Conservation (phyloP, 2,113 vertebrate species). For the Myiopsitta monachus region DNA sequence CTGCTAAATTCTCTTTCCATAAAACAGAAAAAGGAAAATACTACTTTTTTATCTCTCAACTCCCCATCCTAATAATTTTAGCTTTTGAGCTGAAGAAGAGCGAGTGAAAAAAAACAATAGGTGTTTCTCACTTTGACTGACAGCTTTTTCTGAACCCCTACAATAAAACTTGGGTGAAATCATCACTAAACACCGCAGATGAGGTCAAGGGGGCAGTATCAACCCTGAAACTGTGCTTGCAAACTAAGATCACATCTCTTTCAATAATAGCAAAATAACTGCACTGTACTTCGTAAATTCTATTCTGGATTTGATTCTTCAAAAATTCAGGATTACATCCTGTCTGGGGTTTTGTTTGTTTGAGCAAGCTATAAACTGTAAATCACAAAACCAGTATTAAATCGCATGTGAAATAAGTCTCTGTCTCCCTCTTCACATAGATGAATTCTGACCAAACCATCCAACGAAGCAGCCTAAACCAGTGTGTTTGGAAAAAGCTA, state of each 20-base stretch:
- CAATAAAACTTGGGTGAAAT: not conserved
- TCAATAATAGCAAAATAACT: not conserved
- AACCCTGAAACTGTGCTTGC: not conserved
- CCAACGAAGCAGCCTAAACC: not conserved
- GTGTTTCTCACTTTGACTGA: not conserved
- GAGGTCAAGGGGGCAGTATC: not conserved
- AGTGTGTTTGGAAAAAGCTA: not conserved
- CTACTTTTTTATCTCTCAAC: not conserved
- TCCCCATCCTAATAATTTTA: not conserved
- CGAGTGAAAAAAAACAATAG: not conserved
- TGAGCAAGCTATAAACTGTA: not conserved
- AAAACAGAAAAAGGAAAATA: not conserved
- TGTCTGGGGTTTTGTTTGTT: not conserved
- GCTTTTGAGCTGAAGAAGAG: not conserved
- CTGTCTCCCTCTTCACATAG: not conserved
- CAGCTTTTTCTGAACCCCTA: not conserved
- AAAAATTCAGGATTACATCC: not conserved
- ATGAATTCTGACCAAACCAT: not conserved
- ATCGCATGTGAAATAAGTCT: not conserved
- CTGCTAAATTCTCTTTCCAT: slow-evolving; percentile 1
- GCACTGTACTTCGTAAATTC: not conserved
- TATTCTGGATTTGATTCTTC: not conserved
- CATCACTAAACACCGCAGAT: not conserved
- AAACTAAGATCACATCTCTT: not conserved
- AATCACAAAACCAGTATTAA: not conserved